These are phyloP conservation scores for Drosophila prostipennis DNA, from an alignment of 2,888 invertebrate genomes.

Conservation along the genomic window DNA sequence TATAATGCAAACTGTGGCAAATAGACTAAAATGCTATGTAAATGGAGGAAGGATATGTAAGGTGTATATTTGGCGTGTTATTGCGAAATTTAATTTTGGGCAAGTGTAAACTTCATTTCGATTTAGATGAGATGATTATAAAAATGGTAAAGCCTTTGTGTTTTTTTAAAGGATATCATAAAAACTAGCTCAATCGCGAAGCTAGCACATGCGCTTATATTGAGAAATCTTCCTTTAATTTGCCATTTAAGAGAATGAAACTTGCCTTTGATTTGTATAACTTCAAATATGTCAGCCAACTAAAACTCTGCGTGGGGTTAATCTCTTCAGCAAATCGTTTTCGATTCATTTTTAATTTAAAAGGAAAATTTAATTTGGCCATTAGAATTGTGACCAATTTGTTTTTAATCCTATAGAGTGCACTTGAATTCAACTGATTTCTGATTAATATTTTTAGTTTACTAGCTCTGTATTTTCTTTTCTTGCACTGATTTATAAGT, in stretches of 20 bases:
- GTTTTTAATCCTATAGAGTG: conserved; percentile 36
- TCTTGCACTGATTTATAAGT: conserved; percentile 70
- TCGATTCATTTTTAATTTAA: conserved; percentile 27
- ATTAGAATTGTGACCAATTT: conserved; percentile 39
- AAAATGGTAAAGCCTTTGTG: conserved; percentile 84
- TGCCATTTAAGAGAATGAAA: conserved; percentile 59
- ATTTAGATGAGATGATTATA: conserved; percentile 84
- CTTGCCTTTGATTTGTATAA: conserved; percentile 60
- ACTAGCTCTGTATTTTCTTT: conserved; percentile 41
- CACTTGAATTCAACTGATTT: conserved; percentile 71
- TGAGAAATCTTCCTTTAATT: conserved; percentile 47
- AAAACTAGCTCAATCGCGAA: conserved; percentile 55
- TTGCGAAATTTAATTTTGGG: conserved; percentile 34
- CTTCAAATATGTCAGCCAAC: conserved; percentile 65
- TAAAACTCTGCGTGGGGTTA: conserved; percentile 78
- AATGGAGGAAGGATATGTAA: conserved; percentile 31
- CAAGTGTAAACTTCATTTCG: conserved; percentile 78
- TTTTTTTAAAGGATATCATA: conserved; percentile 58
- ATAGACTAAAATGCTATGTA: conserved; percentile 48
- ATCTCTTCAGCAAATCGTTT: conserved; percentile 80
- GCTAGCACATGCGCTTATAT: conserved; percentile 57
- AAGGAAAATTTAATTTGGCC: conserved; percentile 50
- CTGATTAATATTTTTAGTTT: conserved; percentile 70
- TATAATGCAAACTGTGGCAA: conserved; percentile 74
- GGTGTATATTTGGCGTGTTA: conserved; percentile 33